phyloP scores from a whole-genome alignment of 2,113 vertebrate species.

The Muntiacus muntjak region DNA sequence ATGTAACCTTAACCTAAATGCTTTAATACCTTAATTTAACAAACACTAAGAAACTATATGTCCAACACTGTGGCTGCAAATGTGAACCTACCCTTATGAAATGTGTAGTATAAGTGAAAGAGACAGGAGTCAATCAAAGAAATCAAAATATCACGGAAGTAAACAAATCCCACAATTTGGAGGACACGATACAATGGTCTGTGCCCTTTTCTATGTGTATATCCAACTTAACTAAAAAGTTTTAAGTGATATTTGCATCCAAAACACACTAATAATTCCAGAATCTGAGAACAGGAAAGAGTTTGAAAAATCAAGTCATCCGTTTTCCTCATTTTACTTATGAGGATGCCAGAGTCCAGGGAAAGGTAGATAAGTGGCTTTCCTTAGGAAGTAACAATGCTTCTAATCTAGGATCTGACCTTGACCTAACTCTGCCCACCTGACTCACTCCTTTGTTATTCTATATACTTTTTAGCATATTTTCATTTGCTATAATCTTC shows the following conservation, averaged over 20 bases:
- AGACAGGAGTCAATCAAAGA: neutral
- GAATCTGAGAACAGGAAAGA: neutral
- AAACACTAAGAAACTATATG: neutral
- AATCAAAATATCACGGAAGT: neutral
- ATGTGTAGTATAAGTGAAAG: neutral
- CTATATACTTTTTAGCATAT: neutral
- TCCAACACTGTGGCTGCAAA: neutral
- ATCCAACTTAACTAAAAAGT: neutral
- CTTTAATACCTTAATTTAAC: neutral
- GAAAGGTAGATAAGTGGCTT: neutral
- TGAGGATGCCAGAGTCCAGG: neutral
- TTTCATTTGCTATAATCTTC: neutral
- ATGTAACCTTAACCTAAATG: neutral
- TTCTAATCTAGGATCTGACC: neutral
- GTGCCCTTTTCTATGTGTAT: neutral
- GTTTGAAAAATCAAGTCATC: neutral
- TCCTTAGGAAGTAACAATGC: neutral
- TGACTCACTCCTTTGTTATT: neutral
- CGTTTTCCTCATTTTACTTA: neutral
- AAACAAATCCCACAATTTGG: conserved; percentile 21
- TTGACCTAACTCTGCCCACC: neutral
- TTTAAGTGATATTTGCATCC: neutral
- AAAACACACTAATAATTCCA: neutral
- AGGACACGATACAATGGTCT: neutral
- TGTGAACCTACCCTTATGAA: neutral